These are phyloP conservation scores for Diorhabda elongata DNA, from an alignment of 1,140 invertebrate genomes.

Conservation along the genomic window DNA sequence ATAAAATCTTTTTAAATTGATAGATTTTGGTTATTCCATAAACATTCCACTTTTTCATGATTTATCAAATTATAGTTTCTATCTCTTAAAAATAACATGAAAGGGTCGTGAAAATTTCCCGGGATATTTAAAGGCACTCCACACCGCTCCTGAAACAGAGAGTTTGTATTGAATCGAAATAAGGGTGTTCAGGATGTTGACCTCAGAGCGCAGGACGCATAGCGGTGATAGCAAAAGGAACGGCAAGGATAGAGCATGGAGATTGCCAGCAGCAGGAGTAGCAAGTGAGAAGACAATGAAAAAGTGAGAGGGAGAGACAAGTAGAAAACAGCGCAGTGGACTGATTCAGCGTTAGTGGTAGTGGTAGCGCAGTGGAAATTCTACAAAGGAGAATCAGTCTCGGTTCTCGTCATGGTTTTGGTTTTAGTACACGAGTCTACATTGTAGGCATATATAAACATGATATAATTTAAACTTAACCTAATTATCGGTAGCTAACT, in stretches of 20 bases:
- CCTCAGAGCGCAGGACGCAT: background rate
- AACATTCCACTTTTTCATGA: too few species aligned
- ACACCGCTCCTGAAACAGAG: too few species aligned
- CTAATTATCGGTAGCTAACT: conserved; percentile 30
- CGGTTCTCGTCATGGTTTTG: conserved; percentile 32
- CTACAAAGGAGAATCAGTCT: conserved; percentile 20
- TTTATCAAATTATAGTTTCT: too few species aligned
- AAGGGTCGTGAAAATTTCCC: too few species aligned
- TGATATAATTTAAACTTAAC: conserved; percentile 32
- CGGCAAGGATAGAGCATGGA: background rate
- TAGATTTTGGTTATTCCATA: too few species aligned
- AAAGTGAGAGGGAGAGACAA: background rate
- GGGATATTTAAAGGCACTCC: too few species aligned
- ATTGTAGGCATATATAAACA: conserved; percentile 32
- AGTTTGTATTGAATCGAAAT: background rate
- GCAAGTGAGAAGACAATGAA: background rate
- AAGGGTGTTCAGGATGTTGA: background rate
- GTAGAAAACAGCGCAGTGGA: background rate
- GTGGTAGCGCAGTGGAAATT: conserved; percentile 14
- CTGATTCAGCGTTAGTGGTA: background rate
- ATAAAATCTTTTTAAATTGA: too few species aligned
- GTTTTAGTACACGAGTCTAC: conserved; percentile 33
- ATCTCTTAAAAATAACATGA: too few species aligned
- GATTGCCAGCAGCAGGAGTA: background rate
- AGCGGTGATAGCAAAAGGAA: background rate